Evolutionary conservation across 2,113 vertebrate genomes (phyloP).

Genomic region (Podarcis cretensis): DNA sequence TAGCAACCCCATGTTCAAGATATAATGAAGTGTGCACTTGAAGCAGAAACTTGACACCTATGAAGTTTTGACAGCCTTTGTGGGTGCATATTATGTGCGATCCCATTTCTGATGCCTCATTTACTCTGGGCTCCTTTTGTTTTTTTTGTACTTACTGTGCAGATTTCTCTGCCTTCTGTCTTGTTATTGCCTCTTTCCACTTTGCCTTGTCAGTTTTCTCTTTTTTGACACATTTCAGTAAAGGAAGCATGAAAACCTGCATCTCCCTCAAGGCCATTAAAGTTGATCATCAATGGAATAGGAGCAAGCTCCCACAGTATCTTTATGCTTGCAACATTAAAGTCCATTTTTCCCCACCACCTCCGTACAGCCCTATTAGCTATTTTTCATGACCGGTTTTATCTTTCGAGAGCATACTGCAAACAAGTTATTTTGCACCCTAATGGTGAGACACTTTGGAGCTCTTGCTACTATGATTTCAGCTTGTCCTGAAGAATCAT

Average conservation of each 20-base stretch:
- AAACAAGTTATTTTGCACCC: conserved; percentile 7
- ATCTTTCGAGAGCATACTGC: not conserved
- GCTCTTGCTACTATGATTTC: not conserved
- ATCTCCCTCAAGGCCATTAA: conserved; percentile 33
- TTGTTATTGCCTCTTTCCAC: conserved; percentile 52
- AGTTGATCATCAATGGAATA: conserved; percentile 28
- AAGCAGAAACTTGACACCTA: conserved; percentile 50
- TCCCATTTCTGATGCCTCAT: conserved; percentile 54
- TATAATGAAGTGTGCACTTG: conserved; percentile 51
- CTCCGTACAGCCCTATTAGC: not conserved
- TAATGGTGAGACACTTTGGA: not conserved
- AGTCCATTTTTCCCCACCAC: not conserved
- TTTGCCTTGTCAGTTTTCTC: conserved; percentile 28
- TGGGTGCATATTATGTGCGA: conserved; percentile 42
- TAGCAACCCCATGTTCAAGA: conserved; percentile 29
- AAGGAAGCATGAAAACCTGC: conserved; percentile 31
- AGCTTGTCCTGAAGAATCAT: not conserved
- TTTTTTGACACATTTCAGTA: conserved; percentile 40
- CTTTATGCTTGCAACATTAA: conserved; percentile 36
- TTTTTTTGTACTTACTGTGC: conserved; percentile 30
- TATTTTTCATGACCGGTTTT: not conserved
- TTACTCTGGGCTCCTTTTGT: conserved; percentile 26
- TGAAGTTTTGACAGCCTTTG: conserved; percentile 51
- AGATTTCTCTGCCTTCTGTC: conserved; percentile 48
- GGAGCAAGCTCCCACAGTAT: conserved; percentile 11